Base-by-base conservation (phyloP, 2,797 vertebrate genomes). In the Nasua narica region DNA sequence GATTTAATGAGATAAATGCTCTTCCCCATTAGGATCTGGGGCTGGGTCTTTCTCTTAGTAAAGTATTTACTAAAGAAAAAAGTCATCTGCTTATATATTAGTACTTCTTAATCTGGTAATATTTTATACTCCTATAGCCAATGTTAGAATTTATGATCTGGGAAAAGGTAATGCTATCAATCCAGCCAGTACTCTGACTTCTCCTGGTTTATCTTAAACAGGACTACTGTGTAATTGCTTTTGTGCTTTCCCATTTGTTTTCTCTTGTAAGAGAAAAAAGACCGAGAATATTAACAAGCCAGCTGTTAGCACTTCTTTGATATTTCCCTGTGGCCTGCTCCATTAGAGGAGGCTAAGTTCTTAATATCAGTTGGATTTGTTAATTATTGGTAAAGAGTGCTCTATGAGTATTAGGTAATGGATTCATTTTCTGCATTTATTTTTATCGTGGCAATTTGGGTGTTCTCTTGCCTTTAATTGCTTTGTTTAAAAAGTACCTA, bases 271-370 rank as follows among this genome's bases (percentile, higher is more conserved):
- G 92, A 97, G 92, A 91, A 94, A 70, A 95, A 95, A 89, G 82
- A 85, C 92, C 90, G 50, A 11, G 84, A 95, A 88, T 93, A 95
- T 97, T 97, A 98, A 97, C 95, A 97, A 97, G 97, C 96, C 96
- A 97, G 97, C 95, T 98, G 95, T 97, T 98, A 96, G 90, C 82
- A 27, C 94, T 97, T 77, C 95, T 93, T 97, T 98, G 95, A 82
- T 96, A 88, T 97, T 98, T 98, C 98, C 95, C 92, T 81, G 46
- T 97, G 92, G 98, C 95, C 92, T 98, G 86, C 96, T 97, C 90
- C 87, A 11, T 93, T 97, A 97, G 90, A 97, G 43, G 90, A 90
- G 90, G 37, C 96, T 96, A 93, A 95, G 8, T 90, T 69, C 91
- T 98, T 72, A 90, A 77, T 97, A 40, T 98, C 85, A 94, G 40